Conservation (phyloP, 1,140 invertebrate genomes). For the Hyles vespertilio region DNA sequence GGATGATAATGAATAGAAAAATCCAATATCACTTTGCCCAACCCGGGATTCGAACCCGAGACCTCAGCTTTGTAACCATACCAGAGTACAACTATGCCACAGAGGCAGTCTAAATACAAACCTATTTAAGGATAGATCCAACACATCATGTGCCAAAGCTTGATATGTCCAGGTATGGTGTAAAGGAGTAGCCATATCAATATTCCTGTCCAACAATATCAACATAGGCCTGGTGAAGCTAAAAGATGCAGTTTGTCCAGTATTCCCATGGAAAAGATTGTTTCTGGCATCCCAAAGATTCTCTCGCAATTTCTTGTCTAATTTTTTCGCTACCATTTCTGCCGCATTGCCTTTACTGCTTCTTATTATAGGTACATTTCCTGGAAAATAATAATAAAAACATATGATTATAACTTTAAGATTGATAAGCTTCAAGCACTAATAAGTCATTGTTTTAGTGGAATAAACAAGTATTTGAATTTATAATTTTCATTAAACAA, state of each 20-base stretch:
- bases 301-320: conserved; percentile 97
- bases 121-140: conserved; percentile 92
- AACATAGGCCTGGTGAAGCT: conserved; percentile 96
- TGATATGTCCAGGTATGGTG: conserved; percentile 99
- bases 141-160: conserved; percentile 95
- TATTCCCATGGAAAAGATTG: conserved; percentile 94
- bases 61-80: no score
- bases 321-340: conserved; percentile 97
- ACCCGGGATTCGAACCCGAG: no score
- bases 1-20: no score
- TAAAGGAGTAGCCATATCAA: conserved; percentile 97
- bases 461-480: no score
- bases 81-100: no score
- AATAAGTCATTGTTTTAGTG: no score
- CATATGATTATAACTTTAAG: neutral
- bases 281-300: conserved; percentile 98
- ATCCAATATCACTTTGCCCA: no score
- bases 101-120: no score
- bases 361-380: conserved; percentile 96
- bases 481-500: no score
- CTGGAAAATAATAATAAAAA: conserved; percentile 55
- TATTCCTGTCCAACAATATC: conserved; percentile 94
- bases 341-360: conserved; percentile 97
- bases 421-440: no score
- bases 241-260: conserved; percentile 83